Percentiles rank a stretch among this genome's conserved stretches.
Conservation (phyloP, 2,113 vertebrate genomes). For the Nasalis larvatus region DNA sequence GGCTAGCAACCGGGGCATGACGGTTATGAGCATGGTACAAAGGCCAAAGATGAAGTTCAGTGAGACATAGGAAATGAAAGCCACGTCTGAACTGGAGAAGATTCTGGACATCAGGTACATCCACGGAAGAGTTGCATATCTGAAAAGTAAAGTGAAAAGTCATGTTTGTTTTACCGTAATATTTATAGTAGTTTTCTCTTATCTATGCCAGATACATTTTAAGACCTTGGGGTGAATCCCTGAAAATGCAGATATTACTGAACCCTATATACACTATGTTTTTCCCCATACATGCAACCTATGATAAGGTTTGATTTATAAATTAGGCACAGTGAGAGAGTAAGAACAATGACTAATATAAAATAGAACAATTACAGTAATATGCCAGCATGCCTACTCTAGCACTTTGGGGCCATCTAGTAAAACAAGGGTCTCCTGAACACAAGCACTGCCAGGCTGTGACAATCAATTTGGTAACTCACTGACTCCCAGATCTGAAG, state of each 20-base stretch:
- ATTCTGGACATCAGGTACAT: conserved; percentile 84
- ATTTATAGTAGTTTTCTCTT: background rate
- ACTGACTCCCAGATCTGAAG: background rate
- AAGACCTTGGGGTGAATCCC: background rate
- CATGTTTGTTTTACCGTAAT: accelerated
- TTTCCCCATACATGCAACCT: background rate
- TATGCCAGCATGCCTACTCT: background rate
- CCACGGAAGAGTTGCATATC: conserved; percentile 84
- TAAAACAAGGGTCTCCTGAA: background rate
- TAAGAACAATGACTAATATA: background rate
- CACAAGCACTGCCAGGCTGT: background rate
- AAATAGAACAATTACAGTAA: background rate
- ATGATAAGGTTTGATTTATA: background rate
- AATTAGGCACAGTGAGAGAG: background rate
- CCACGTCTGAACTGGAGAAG: conserved; percentile 84
- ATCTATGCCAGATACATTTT: background rate
- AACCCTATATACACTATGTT: background rate
- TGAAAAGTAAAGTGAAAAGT: conserved; percentile 48
- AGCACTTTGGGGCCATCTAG: background rate
- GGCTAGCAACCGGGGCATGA: conserved; percentile 82
- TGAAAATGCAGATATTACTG: background rate
- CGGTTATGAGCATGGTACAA: conserved; percentile 84
- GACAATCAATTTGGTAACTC: background rate
- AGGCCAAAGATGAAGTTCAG: conserved; percentile 85
- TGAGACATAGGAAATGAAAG: conserved; percentile 84